Evolutionary conservation across 2,113 vertebrate genomes (phyloP), one percentile per base, ranked within the genome.

Genomic region (Prietella phreatophila): DNA sequence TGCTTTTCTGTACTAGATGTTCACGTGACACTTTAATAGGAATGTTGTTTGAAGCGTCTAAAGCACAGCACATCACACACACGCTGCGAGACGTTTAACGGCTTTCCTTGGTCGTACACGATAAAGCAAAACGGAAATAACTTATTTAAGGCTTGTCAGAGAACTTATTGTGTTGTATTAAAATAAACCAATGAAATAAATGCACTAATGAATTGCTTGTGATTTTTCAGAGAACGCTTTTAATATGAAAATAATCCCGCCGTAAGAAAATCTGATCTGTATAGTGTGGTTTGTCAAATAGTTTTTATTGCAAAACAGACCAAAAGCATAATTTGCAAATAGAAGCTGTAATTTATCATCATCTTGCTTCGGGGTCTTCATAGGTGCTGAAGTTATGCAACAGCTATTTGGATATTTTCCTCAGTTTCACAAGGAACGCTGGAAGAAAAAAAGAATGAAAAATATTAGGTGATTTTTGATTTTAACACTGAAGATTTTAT

Each of bases 401-500:
- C 4, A 53, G 82, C 89, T 93, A 93, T 69, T 39, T 69, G 88
- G 76, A 92, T 90, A 94, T 93, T 91, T 98, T 99, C 89, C 97
- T 95, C 92, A 98, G 93, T 91, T 97, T 97, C 88, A 96, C 94
- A 93, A 99, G 96, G 94, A 99, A 99, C 0, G 96, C 97, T 98
- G 94, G 81, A 95, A 94, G 92, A 5, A 42, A 42, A 42, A 91
- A 88, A 75, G 87, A 84, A 81, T 17, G 17, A 63, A 36, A 91
- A 36, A 2, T 39, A 88, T 17, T 50, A 6, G 9, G 50, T n/a
- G n/a, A n/a, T 15, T 13, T 50, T 78, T 39, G 42, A 56, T 33
- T 56, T 56, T 19, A 56, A 55, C 47, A 56, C 27, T 33, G 10
- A 76, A 47, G 6, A 53, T 27, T 1, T 50, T 76, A 8, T 76